phyloP scores from a whole-genome alignment of 64 coral and sea anemone genomes.

The Montipora efflorescens region DNA sequence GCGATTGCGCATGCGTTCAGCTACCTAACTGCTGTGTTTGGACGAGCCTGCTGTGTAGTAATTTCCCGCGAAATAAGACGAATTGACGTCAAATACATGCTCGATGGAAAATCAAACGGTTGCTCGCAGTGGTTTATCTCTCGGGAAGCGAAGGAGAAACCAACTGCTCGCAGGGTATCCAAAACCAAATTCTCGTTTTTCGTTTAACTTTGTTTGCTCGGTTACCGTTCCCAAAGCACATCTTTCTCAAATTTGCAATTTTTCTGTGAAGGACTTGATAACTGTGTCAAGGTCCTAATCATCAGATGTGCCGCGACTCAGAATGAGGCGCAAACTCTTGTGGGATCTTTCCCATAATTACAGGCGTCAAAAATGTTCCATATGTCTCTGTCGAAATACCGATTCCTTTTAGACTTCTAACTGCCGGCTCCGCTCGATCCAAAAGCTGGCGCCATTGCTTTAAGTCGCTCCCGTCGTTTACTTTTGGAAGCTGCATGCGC shows the following conservation, averaged over 20 bases:
- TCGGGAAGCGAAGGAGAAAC: too few species aligned
- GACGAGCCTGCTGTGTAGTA: too few species aligned
- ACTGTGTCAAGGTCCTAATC: constrained; percentile 45
- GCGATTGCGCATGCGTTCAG: too few species aligned
- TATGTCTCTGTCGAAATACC: constrained; percentile 38
- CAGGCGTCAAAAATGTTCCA: constrained; percentile 64
- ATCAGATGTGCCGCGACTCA: constrained; percentile 42
- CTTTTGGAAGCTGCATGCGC: constrained; percentile 47
- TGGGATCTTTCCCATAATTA: constrained; percentile 68
- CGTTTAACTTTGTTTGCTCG: too few species aligned
- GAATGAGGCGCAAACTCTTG: constrained; percentile 46
- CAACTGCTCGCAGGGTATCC: too few species aligned
- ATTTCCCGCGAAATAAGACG: too few species aligned
- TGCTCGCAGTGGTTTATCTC: too few species aligned
- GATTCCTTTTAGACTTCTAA: constrained; percentile 56
- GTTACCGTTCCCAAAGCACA: constrained; percentile 17
- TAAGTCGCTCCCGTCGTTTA: constrained; percentile 27
- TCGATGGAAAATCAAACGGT: too few species aligned
- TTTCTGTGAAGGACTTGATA: constrained; percentile 16
- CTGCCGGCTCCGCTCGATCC: constrained; percentile 54
- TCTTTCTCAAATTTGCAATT: constrained; percentile 60
- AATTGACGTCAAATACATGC: too few species aligned
- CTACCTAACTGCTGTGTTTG: too few species aligned
- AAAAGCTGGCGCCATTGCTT: constrained; percentile 34
- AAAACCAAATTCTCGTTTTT: too few species aligned